Base-by-base conservation (phyloP, 2,113 vertebrate genomes). In the Rhinichthys klamathensis region DNA sequence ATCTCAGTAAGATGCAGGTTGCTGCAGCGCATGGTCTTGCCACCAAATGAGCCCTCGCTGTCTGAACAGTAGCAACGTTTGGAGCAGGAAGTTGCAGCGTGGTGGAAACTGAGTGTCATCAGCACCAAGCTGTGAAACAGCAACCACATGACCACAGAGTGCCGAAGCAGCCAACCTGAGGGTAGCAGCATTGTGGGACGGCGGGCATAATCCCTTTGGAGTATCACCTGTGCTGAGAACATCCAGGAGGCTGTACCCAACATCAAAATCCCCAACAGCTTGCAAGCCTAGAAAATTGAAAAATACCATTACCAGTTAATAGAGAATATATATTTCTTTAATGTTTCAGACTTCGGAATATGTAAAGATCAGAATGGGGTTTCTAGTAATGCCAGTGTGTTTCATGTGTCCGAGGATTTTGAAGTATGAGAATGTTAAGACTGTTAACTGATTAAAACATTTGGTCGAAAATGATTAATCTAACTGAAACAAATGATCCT, bases 11-110 rank as follows among this genome's bases (percentile, higher is more conserved):
- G 96, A 82, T 92, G 95, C 69, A 96, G 95, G 4, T 96, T 95
- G 94, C 98, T 99, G 94, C 98, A 99, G 84, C 97, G 97, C 87
- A 99, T 95, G 0, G 96, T 99, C 90, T 94, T 96, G 49, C 96
- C 96, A 1, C 94, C 93, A 0, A 49, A 82, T 15, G 54, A 83
- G 35, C 92, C 94, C 86, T 97, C 96, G 10, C 96, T 95, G 30
- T 94, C 92, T 27, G 97, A 97, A 92, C 98, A 99, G 93, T 96
- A 95, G 90, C 95, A 96, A 87, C 94, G 95, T 87, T 93, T 96
- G 88, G 97, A 96, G 91, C 97, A 97, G 4, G 96, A 95, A 8
- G 95, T 72, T 0, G 91, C 94, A 0, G 90, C 92, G 27, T 92
- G 89, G 86, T 92, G 92, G 88, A 96, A 94, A 92, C 95, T 95